Base-by-base conservation (phyloP, 1,140 invertebrate species). In the Drosophila kurseongensis region DNA sequence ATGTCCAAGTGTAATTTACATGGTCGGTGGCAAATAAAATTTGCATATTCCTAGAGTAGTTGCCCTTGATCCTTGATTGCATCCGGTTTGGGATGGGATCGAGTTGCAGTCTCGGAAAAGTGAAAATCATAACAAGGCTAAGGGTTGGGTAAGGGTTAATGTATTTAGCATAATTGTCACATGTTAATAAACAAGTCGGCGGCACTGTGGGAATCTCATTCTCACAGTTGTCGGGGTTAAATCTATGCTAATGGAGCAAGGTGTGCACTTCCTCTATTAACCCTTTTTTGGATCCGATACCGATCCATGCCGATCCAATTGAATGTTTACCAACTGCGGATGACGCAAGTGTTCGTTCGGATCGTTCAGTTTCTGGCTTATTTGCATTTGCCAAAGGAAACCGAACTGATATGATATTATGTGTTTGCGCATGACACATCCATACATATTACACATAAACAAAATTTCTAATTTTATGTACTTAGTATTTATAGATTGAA, bases 231-330 rank as follows among this genome's bases (percentile, higher is more conserved):
- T 13, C 42, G 41, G 63, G 78, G 68, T 73, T 86, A 86, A 86
- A 88, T 63, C 65, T 80, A 86, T 86, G 83, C 84, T 79, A 86
- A 86, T 86, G 80, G 67, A 76, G 78, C 71, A 86, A 84, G 80
- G 80, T 84, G 80, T 85, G 80, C 80, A 85, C 80, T 85, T 84
- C 80, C 80, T 85, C 40, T 63, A 38, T 13, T 65, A 80, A 75
- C 80, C 80, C 80, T 58, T 83, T 14, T 48, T n/a, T 6, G 18
- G 35, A 47, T 16, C 42, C 72, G 44, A 36, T 48, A 41, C 10
- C 40, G 13, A 23, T 38, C 13, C 29, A 44, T 36, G 16, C 47
- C 62, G 50, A 57, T 58, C 52, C 35, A 60, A 69, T 63, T 76
- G 68, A 75, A 69, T 75, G 61, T 67, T 79, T 71, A 75, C 52